Percentiles rank a stretch among this genome's conserved stretches.
Conservation (phyloP, 2,113 vertebrate species). For the Dipodomys merriami region DNA sequence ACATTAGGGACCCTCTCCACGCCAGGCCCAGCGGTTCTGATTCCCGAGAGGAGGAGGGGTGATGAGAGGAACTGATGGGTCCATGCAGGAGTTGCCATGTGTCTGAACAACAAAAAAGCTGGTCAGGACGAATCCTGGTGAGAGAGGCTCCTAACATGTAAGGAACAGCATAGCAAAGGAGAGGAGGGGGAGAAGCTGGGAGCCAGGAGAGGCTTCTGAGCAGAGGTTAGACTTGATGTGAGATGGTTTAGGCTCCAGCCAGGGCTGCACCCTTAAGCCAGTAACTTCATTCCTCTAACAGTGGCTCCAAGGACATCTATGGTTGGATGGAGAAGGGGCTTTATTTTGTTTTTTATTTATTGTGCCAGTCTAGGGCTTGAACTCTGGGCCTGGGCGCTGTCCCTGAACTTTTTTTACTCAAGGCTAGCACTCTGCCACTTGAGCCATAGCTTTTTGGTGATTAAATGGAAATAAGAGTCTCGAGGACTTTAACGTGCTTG, state of each 20-base stretch:
- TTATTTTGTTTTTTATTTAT: no score
- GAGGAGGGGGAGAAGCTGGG: not conserved
- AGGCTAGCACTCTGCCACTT: no score
- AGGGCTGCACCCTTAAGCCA: rapidly evolving
- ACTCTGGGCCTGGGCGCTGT: no score
- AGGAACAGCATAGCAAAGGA: not conserved
- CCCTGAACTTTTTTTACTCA: no score
- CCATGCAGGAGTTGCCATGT: not conserved
- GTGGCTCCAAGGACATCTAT: not conserved
- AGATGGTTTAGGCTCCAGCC: not conserved
- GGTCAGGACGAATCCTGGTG: no score
- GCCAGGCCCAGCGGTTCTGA: no score
- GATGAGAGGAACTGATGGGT: not conserved
- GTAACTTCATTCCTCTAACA: not conserved
- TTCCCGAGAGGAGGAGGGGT: not conserved
- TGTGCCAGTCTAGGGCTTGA: no score
- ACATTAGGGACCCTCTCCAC: not conserved
- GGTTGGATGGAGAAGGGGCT: not conserved
- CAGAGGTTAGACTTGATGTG: not conserved
- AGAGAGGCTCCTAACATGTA: not conserved
- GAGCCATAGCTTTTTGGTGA: no score
- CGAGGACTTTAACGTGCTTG: no score
- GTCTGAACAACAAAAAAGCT: not conserved
- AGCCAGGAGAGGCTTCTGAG: not conserved
- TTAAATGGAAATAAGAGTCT: no score